A percentile compares a stretch with the other conserved stretches of the same genome.
Evolutionary conservation across 2,113 vertebrate species (phyloP).

Genomic region (Paralichthys olivaceus): DNA sequence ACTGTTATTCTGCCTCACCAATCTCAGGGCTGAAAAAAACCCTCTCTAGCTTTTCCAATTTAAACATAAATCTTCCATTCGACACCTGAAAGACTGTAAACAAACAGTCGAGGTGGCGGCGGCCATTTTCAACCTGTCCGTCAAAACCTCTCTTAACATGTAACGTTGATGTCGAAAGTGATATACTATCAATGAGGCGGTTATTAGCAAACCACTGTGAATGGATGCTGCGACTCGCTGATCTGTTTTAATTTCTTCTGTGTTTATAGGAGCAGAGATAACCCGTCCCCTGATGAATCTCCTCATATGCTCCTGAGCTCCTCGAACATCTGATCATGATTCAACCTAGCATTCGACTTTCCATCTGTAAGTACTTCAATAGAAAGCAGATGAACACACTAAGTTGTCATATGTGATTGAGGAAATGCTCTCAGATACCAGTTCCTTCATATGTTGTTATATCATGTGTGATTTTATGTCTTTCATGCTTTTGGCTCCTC

Average conservation of each 20-base stretch:
- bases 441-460: not conserved
- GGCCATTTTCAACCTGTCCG: constrained; percentile 17
- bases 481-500: not conserved
- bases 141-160: not conserved
- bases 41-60: not conserved
- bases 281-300: constrained; percentile 4
- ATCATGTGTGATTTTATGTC: not conserved
- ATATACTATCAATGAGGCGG: not conserved
- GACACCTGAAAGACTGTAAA: not conserved
- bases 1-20: constrained; percentile 22
- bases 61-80: constrained; percentile 7
- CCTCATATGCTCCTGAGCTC: not conserved
- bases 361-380: constrained; percentile 8
- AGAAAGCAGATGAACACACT: not conserved
- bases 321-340: constrained; percentile 15
- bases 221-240: not conserved
- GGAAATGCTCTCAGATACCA: not conserved
- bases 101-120: constrained; percentile 23
- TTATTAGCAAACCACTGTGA: not conserved
- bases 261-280: not conserved
- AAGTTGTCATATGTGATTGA: not conserved
- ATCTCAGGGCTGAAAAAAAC: constrained; percentile 4
- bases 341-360: constrained; percentile 1
- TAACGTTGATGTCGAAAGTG: not conserved
- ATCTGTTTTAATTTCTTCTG: constrained; percentile 7